phyloP scores from a whole-genome alignment of 2,888 invertebrate genomes.

The Fragum sueziense region DNA sequence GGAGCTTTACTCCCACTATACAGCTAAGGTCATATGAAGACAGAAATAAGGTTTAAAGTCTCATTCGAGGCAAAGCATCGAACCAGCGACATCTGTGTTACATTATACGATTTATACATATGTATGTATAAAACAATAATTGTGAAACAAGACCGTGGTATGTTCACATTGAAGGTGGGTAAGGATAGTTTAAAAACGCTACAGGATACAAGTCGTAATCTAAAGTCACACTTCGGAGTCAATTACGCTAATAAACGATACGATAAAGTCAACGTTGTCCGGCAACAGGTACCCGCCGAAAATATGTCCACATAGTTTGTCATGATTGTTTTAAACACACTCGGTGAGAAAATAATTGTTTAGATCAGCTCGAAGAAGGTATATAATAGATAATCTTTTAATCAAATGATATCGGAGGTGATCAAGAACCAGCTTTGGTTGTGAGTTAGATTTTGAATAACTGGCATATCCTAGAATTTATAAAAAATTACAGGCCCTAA shows the following conservation, averaged over 20 bases:
- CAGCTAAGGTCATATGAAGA: background rate
- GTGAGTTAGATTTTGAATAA: no score
- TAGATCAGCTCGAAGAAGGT: no score
- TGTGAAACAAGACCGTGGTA: background rate
- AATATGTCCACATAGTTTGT: background rate
- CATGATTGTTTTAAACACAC: slow-evolving; percentile 10
- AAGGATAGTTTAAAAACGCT: slow-evolving; percentile 8
- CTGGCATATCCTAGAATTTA: no score
- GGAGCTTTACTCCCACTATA: background rate
- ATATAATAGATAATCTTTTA: no score
- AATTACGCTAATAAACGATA: slow-evolving; percentile 24
- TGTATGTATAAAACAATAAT: background rate
- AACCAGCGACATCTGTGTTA: background rate
- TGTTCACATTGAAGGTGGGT: background rate
- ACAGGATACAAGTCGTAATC: slow-evolving; percentile 18
- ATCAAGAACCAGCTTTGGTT: no score
- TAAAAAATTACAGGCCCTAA: no score
- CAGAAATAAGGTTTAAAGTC: background rate
- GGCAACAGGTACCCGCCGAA: slow-evolving; percentile 11
- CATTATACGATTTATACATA: background rate
- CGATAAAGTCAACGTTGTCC: slow-evolving; percentile 6
- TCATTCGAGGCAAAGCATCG: background rate
- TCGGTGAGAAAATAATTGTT: no score
- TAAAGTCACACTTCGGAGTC: slow-evolving; percentile 26
- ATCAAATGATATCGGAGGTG: no score